Base-by-base conservation (phyloP, 1,140 invertebrate species). In the Zophobas morio region DNA sequence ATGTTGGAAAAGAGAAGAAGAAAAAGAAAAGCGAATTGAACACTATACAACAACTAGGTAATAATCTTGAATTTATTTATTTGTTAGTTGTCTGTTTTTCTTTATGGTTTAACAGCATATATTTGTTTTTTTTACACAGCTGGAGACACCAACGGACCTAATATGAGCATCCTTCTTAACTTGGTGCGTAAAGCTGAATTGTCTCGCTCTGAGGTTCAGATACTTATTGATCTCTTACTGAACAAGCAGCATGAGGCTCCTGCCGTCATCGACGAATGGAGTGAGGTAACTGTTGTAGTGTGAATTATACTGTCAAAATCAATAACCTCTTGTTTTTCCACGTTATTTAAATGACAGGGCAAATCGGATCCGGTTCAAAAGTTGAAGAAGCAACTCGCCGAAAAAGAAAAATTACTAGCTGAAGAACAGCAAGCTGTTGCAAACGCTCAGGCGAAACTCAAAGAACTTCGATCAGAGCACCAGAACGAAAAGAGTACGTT, bases 241-340 rank as follows among this genome's bases (percentile, higher is more conserved):
- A 96, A 96, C 86, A 96, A 96, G 83, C 94, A 95, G 84, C 91
- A 94, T 83, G 94, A 94, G 82, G 92, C 92, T 79, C 91, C 92
- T 0, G 88, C 89, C 0, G 90, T 93, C 75, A 91, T 94, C 78
- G 91, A 93, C 33, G 94, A 96, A 80, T 97, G 96, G 96, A 94
- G 93, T 46, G 95, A 96, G 89, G 92, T 93, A 86, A 86, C 79
- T 78, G 6, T 40, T 49, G 20, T 20, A 32, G 47, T 54, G 53
- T 53, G 51, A 40, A 75, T 71, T 79, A 34, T 74, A 8, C 49
- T 57, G 35, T 49, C 32, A 47, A 6, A 42, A 54, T 72, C 53
- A 32, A 8, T 3, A 39, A 56, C 47, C 39, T 71, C 8, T 49
- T 72, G 4, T 36, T 80, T 78, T 76, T 40, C 35, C 20, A 54